Evolutionary conservation across 1,140 invertebrate species (phyloP), one percentile per base, ranked within the genome.

Genomic region (Bicyclus anynana): DNA sequence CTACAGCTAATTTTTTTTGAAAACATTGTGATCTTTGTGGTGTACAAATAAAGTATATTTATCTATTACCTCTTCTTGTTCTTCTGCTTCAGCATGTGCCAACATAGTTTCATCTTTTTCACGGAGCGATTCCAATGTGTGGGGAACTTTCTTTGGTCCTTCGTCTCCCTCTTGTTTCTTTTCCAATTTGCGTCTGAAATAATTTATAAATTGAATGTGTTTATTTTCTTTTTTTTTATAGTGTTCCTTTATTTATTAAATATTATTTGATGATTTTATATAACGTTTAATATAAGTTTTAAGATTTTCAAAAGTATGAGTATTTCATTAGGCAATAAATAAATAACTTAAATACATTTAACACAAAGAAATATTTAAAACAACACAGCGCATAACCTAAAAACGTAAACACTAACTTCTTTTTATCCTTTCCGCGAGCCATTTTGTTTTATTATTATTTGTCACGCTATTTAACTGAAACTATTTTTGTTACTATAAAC

Each of bases 71-170:
- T 97, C 95, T 77, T 94, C 92, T 86, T 98, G 96, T 60, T 96
- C 92, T 56, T 94, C 93, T 27, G 92, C 91, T 65, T 97, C 94
- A 9, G 95, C 89, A 72, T 94, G 91, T 21, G 91, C 92, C 21
- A 99, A 91, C 68, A 93, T 94, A 0, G 98, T 99, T 72, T 96
- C 96, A 92, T 99, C 98, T 73, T 94, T 93, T 72, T 97, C 95
- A 53, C 98, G 91, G 37, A 96, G 92, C 71, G 93, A 97, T 83
- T 99, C 98, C 62, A 99, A 92, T 0, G 98, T 99, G 69, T 97
- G 95, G 0, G 98, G 98, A 0, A 85, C 52, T 59, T 88, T 76
- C 59, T 88, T 88, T 0, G 83, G 83, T 1, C 81, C 85, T 76
- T 86, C 83, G 2, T 86, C 85, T 9, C 83, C 83, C 60, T 86